These are phyloP conservation scores for Aproaerema taeniolella DNA, from an alignment of 2,888 invertebrate species.

Conservation along the genomic window DNA sequence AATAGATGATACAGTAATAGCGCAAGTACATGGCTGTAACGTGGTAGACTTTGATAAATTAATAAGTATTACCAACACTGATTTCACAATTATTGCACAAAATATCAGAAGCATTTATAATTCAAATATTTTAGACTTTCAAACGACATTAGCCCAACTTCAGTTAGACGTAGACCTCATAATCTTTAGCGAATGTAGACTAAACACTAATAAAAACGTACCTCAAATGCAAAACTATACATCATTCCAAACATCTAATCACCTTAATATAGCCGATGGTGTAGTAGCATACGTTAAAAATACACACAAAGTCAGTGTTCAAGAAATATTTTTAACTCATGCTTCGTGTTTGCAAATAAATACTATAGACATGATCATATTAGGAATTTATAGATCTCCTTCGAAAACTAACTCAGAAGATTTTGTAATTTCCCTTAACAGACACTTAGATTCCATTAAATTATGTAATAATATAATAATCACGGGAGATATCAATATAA, in stretches of 20 bases:
- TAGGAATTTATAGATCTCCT: background rate
- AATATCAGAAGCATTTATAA: too few species aligned
- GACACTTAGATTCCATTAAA: background rate
- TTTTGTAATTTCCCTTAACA: background rate
- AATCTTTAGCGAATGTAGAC: background rate
- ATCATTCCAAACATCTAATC: background rate
- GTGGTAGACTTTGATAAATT: slow-evolving; percentile 2
- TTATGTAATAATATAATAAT: background rate
- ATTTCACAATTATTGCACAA: too few species aligned
- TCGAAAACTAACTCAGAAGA: background rate
- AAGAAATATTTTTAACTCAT: background rate
- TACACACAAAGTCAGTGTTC: background rate
- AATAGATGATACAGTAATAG: slow-evolving; percentile 12
- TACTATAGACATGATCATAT: background rate
- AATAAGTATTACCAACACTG: background rate
- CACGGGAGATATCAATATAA: slow-evolving; percentile 1
- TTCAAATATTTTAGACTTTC: too few species aligned
- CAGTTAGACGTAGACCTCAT: background rate
- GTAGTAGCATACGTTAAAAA: background rate
- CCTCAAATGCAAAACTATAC: background rate
- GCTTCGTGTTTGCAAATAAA: too few species aligned
- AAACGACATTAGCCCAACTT: background rate
- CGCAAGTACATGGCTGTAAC: slow-evolving; percentile 4
- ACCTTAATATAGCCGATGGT: background rate
- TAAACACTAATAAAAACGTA: background rate